Evolutionary conservation across 2,888 invertebrate genomes (phyloP), one percentile per base, ranked within the genome.

Genomic region (Quadroppia sp.): DNA sequence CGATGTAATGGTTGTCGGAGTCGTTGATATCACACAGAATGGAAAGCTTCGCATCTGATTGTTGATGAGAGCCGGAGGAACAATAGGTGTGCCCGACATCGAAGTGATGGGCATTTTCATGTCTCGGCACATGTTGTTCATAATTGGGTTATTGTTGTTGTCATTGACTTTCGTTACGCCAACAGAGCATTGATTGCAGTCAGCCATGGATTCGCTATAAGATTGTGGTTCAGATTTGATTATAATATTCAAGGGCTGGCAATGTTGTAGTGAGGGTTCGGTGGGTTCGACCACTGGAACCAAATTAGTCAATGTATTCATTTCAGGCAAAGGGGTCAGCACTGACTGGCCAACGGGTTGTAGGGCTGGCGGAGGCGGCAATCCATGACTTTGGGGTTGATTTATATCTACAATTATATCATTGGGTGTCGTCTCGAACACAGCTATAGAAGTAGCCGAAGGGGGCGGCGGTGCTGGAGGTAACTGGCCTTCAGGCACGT

Each of bases 281-380:
- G 42, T 40, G 23, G 40, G 64, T 15, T 67, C 67, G 7, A 67
- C 67, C 9, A 67, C 67, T 4, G 67, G 67, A 32, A 67, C 67
- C 67, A 67, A 67, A 67, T 67, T 67, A 6, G 67, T 67, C 13
- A 67, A 42, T 20, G 40, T 67, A 15, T 67, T 67, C 36, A 67
- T 67, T 36, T 67, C 67, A n/a, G 36, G n/a, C 23, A 67, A 17
- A 11, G 20, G 67, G 9, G 36, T 42, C 15, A 67, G 20, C 17
- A 15, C 15, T 23, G 67, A 23, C 32, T 67, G 67, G 42, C 20
- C 42, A 25, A 67, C 40, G n/a, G 67, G 67, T 13, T 67, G 67
- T 23, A 67, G 67, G 23, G 67, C 42, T 67, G 67, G 67, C 23
- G 67, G 67, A 3, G 67, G 67, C 42, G 67, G 67, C 42, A 67